Evolutionary conservation across 1,140 invertebrate genomes (phyloP).

Genomic region (Apis mellifera): Amel_HAv3.1 CM009931.2:17660501-17661000

Average conservation of each 20-base stretch:
- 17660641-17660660: background rate
- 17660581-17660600: background rate
- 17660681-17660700: background rate
- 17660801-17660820: slow-evolving; percentile 67
- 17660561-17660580: slow-evolving; percentile 11
- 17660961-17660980: slow-evolving; percentile 22
- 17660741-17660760: background rate
- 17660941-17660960: background rate
- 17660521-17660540: background rate
- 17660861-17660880: background rate
- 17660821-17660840: slow-evolving; percentile 57
- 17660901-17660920: background rate
- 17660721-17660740: background rate
- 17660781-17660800: slow-evolving; percentile 12
- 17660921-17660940: slow-evolving; percentile 1
- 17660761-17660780: slow-evolving; percentile 60
- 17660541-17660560: background rate
- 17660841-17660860: slow-evolving; percentile 11
- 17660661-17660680: slow-evolving; percentile 58
- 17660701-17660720: background rate
- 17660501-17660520: slow-evolving; percentile 21
- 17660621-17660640: slow-evolving; percentile 14
- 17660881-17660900: background rate
- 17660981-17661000: background rate
- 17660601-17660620: background rate